Conservation (phyloP, 1,140 invertebrate species). For the Leptonema lineaticorne region DNA sequence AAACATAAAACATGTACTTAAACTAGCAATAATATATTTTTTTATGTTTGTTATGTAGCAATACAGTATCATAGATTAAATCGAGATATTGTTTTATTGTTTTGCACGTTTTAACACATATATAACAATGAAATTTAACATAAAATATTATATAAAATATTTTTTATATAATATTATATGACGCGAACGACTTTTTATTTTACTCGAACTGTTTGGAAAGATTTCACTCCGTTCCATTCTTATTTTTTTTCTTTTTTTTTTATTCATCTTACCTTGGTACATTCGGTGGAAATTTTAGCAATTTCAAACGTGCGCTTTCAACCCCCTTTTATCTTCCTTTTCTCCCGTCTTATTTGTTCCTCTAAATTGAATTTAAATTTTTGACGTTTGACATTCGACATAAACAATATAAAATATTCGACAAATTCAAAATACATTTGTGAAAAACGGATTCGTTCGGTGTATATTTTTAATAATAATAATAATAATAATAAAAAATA, state of each 20-base stretch:
- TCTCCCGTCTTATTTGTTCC: conserved; percentile 38
- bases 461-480: too few species aligned
- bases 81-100: conserved; percentile 9
- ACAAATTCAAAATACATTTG: not conserved
- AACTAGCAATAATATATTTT: conserved; percentile 2
- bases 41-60: not conserved
- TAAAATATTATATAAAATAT: too few species aligned
- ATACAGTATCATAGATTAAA: not conserved
- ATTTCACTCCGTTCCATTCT: too few species aligned
- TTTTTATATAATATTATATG: too few species aligned
- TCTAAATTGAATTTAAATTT: conserved; percentile 43
- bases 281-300: conserved; percentile 38
- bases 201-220: conserved; percentile 27
- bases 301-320: conserved; percentile 21
- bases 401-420: not conserved
- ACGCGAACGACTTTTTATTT: conserved; percentile 24
- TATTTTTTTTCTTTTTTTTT: conserved; percentile 3
- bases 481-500: too few species aligned
- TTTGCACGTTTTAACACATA: too few species aligned
- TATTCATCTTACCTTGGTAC: conserved; percentile 28
- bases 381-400: conserved; percentile 15
- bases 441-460: too few species aligned
- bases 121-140: not conserved
- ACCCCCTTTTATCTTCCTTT: conserved; percentile 17
- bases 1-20: not conserved